Percentiles rank a stretch among this genome's conserved stretches.
phyloP scores from a whole-genome alignment of 2,888 invertebrate species.

The Apotomis betuletana region DNA sequence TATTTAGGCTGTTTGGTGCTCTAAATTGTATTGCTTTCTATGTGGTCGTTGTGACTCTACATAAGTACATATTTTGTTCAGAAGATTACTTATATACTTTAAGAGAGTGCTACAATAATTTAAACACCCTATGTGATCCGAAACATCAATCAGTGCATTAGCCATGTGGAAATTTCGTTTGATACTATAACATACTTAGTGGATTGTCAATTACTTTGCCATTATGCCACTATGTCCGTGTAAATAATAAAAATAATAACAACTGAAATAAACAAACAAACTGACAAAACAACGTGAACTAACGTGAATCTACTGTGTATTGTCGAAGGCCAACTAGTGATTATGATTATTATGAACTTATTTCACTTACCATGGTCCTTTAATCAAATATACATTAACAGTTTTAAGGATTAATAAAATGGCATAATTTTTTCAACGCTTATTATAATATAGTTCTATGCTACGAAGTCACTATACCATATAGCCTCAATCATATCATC shows the following conservation, averaged over 20 bases:
- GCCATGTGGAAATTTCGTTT: conserved; percentile 58
- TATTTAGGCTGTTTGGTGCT: conserved; percentile 1
- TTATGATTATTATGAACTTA: conserved; percentile 37
- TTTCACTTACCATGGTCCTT: conserved; percentile 45
- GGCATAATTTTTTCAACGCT: conserved; percentile 19
- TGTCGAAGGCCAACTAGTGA: conserved; percentile 31
- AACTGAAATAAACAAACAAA: conserved; percentile 47
- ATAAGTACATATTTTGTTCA: background rate
- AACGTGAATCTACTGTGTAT: conserved; percentile 47
- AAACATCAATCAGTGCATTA: conserved; percentile 52
- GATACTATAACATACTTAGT: conserved; percentile 51
- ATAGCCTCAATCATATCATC: conserved; percentile 12
- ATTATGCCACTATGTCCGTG: conserved; percentile 80
- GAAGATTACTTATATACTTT: conserved; percentile 1
- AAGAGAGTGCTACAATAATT: conserved; percentile 3
- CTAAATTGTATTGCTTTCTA: conserved; percentile 14
- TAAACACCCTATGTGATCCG: conserved; percentile 32
- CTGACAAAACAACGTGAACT: conserved; percentile 54
- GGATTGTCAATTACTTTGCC: conserved; percentile 63
- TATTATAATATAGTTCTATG: conserved; percentile 22
- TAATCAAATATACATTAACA: conserved; percentile 8
- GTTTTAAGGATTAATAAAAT: conserved; percentile 24
- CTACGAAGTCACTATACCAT: conserved; percentile 22
- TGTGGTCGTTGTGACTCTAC: conserved; percentile 23
- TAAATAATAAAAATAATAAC: conserved; percentile 51